These are phyloP conservation scores for Nothobranchius kuhntae DNA, from an alignment of 2,113 vertebrate species.

Conservation along the genomic window DNA sequence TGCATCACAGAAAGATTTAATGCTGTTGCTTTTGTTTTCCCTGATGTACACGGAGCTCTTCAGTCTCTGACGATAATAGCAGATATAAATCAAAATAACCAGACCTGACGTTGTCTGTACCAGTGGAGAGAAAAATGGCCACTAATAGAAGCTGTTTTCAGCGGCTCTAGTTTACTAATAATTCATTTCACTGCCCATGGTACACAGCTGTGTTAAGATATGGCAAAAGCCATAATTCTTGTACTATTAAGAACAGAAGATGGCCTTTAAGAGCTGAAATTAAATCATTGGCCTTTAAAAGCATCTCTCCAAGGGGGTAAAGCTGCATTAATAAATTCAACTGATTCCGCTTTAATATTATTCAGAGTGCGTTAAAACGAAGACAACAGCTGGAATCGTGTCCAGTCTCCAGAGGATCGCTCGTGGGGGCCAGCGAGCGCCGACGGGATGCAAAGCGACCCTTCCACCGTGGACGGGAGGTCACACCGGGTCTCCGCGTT, in stretches of 20 bases:
- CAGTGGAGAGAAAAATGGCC: slow-evolving; percentile 59
- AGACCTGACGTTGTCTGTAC: slow-evolving; percentile 57
- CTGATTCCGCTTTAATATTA: slow-evolving; percentile 80
- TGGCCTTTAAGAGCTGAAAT: slow-evolving; percentile 80
- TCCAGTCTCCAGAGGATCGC: slow-evolving; percentile 68
- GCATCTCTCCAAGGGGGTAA: slow-evolving; percentile 76
- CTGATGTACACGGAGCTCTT: slow-evolving; percentile 10
- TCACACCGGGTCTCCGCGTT: slow-evolving; percentile 64
- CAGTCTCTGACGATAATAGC: slow-evolving; percentile 27
- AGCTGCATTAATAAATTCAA: slow-evolving; percentile 80
- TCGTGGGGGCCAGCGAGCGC: slow-evolving; percentile 50
- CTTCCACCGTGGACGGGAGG: slow-evolving; percentile 25
- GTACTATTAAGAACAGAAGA: slow-evolving; percentile 70
- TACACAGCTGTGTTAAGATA: slow-evolving; percentile 66
- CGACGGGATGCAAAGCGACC: slow-evolving; percentile 61
- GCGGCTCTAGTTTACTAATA: slow-evolving; percentile 63
- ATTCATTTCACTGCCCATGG: slow-evolving; percentile 63
- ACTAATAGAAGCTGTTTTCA: slow-evolving; percentile 69
- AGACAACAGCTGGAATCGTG: slow-evolving; percentile 79
- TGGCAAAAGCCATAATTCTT: slow-evolving; percentile 75
- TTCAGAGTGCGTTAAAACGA: slow-evolving; percentile 81
- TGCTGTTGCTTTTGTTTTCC: slow-evolving; percentile 39
- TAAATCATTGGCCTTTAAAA: slow-evolving; percentile 83
- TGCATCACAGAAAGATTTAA: slow-evolving; percentile 47
- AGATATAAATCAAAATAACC: slow-evolving; percentile 49